Percentiles rank a stretch among this genome's conserved stretches.
phyloP scores from a whole-genome alignment of 1,140 invertebrate species.

The fruit fly (Drosophila melanogaster) region DNA sequence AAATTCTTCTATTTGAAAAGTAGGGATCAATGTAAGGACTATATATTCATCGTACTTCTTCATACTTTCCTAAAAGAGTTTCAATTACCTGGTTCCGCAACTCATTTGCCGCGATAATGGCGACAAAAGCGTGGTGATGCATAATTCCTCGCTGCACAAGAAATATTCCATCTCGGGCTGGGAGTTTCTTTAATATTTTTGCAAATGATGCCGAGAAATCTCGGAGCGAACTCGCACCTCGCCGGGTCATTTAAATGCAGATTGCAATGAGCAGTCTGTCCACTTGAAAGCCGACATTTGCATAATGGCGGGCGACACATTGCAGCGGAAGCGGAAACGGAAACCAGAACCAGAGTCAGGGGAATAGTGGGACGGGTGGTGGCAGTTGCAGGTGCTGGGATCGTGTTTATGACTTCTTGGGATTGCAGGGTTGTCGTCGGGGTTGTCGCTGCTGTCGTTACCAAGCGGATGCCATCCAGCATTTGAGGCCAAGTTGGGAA shows the following conservation, averaged over 20 bases:
- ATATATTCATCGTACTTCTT: too few relatives aligned
- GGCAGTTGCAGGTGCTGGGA: constrained; percentile 59
- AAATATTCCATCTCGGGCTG: constrained; percentile 27
- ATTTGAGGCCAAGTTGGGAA: constrained; percentile 27
- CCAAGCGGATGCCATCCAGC: constrained; percentile 45
- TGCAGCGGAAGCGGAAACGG: constrained; percentile 78
- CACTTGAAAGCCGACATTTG: constrained; percentile 61
- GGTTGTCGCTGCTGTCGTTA: constrained; percentile 45
- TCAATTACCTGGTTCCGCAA: constrained; percentile 52
- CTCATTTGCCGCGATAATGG: constrained; percentile 49
- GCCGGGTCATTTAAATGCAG: constrained; percentile 79
- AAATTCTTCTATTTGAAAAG: too few relatives aligned
- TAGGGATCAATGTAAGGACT: too few relatives aligned
- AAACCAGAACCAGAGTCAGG: constrained; percentile 54
- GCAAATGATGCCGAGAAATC: constrained; percentile 70
- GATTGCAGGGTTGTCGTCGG: constrained; percentile 50
- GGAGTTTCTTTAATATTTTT: constrained; percentile 62
- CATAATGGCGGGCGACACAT: constrained; percentile 79
- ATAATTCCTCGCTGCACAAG: constrained; percentile 25
- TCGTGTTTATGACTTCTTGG: constrained; percentile 76
- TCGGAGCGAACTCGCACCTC: constrained; percentile 46
- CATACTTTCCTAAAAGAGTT: constrained; percentile 12
- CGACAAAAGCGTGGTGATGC: constrained; percentile 24
- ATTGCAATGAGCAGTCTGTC: constrained; percentile 72
- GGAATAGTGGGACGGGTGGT: constrained; percentile 7